phyloP scores from a whole-genome alignment of 2,797 vertebrate species.

The Euthynnus affinis region DNA sequence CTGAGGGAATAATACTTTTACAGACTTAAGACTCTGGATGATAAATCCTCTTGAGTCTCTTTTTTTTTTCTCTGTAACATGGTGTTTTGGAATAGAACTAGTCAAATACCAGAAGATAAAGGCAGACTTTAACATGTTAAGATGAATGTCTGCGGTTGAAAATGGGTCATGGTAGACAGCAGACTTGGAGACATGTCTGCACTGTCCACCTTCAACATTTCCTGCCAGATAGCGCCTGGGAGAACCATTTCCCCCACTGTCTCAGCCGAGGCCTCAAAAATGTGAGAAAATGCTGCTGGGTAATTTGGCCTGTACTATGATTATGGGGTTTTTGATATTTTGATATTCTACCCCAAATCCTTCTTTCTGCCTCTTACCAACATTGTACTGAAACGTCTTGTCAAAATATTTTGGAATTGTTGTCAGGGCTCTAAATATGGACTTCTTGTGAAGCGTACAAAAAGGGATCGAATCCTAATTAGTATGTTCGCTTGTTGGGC shows the following conservation, averaged over 20 bases:
- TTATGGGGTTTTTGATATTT: constrained; percentile 83
- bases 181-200: constrained; percentile 67
- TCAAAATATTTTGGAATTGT: constrained; percentile 82
- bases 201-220: constrained; percentile 75
- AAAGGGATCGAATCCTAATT: constrained; percentile 74
- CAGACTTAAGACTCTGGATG: constrained; percentile 18
- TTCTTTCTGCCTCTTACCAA: constrained; percentile 56
- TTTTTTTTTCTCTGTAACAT: constrained; percentile 1
- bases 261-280: constrained; percentile 79
- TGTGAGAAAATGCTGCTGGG: constrained; percentile 81
- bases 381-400: constrained; percentile 70
- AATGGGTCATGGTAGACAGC: constrained; percentile 59
- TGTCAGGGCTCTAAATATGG: constrained; percentile 76
- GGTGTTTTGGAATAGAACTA: constrained; percentile 4
- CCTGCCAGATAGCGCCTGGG: constrained; percentile 73
- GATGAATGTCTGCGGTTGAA: constrained; percentile 70
- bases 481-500: constrained; percentile 73
- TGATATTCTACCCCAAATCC: constrained; percentile 80
- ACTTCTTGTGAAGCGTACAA: constrained; percentile 57
- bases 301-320: constrained; percentile 79
- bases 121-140: constrained; percentile 43
- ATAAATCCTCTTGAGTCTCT: constrained; percentile 27
- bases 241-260: constrained; percentile 73
- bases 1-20: constrained; percentile 22
- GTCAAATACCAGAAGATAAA: constrained; percentile 47